These are phyloP conservation scores for Sebastolobus alascanus DNA, from an alignment of 2,797 vertebrate species.

Conservation along the genomic window DNA sequence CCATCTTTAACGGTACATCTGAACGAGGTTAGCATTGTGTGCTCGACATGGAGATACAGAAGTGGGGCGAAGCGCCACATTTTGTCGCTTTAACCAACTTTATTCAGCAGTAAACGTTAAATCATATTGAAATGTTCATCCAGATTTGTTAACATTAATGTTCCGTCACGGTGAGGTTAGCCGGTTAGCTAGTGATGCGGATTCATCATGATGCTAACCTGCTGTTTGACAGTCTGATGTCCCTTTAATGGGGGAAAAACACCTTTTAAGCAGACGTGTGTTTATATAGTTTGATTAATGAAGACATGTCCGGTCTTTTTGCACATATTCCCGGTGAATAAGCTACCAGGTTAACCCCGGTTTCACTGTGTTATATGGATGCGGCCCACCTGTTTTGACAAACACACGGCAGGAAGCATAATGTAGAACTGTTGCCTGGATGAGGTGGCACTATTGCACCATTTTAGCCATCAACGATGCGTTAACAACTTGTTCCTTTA, in stretches of 20 bases:
- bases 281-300: accelerated
- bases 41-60: accelerated
- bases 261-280: accelerated
- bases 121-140: accelerated
- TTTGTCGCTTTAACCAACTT: background rate
- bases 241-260: background rate
- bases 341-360: slow-evolving; percentile 1
- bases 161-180: slow-evolving; percentile 17
- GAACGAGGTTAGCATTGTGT: slow-evolving; percentile 19
- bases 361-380: slow-evolving; percentile 20
- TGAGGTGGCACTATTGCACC: slow-evolving; percentile 16
- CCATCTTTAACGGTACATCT: background rate
- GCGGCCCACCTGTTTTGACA: slow-evolving; percentile 80
- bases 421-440: slow-evolving; percentile 2
- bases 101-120: accelerated
- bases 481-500: accelerated
- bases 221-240: background rate
- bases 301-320: accelerated
- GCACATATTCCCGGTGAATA: accelerated
- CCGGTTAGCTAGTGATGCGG: slow-evolving; percentile 42
- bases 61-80: accelerated
- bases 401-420: slow-evolving; percentile 28
- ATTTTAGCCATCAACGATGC: background rate
- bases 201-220: background rate
- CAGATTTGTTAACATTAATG: accelerated